phyloP scores from a whole-genome alignment of 2,888 invertebrate species.

The Drosophila anomelani region DNA sequence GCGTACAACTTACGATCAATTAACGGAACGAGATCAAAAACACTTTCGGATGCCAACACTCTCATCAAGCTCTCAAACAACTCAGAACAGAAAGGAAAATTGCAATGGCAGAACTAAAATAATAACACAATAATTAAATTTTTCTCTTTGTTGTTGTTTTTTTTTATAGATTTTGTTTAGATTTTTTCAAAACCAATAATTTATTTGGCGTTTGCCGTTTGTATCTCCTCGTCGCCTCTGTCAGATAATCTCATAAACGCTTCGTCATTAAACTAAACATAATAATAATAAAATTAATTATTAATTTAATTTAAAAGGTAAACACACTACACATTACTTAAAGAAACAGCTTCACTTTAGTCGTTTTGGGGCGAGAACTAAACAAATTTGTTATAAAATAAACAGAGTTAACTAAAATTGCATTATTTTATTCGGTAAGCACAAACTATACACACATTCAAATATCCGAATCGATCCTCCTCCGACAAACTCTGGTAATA shows the following conservation, averaged over 20 bases:
- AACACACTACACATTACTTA: constrained; percentile 81
- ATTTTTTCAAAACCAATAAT: constrained; percentile 63
- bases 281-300: constrained; percentile 68
- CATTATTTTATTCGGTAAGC: constrained; percentile 70
- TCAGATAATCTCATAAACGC: constrained; percentile 75
- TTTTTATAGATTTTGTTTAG: constrained; percentile 23
- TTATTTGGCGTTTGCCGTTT: constrained; percentile 58
- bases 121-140: constrained; percentile 69
- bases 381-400: constrained; percentile 79
- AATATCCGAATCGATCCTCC: constrained; percentile 32
- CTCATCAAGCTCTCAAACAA: constrained; percentile 45
- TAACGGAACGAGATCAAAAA: constrained; percentile 75
- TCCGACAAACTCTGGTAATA: constrained; percentile 36
- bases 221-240: constrained; percentile 41
- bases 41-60: constrained; percentile 56
- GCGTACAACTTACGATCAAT: constrained; percentile 63
- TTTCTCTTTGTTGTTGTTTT: constrained; percentile 61
- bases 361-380: constrained; percentile 65
- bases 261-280: constrained; percentile 76
- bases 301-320: constrained; percentile 67
- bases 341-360: constrained; percentile 78
- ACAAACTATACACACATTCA: constrained; percentile 77
- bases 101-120: constrained; percentile 62
- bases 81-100: constrained; percentile 40
- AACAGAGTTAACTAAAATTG: constrained; percentile 81